phyloP scores from a whole-genome alignment of 2,888 invertebrate species.

The Amiota communis region DNA sequence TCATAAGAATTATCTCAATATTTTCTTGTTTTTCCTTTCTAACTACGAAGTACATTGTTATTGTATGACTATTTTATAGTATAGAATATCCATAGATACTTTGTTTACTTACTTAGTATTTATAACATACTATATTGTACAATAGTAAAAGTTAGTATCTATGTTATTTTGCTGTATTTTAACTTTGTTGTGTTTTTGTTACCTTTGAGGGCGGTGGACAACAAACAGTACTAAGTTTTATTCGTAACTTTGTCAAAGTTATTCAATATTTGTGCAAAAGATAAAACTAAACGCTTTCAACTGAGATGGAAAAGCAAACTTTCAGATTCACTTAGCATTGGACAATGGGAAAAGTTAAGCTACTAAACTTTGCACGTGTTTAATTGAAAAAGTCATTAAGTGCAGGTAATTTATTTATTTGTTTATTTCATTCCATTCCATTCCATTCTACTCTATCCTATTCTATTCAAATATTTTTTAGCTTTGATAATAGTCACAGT shows the following conservation, averaged over 20 bases:
- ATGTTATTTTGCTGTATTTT: not conserved
- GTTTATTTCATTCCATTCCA: too few species aligned
- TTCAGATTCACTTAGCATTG: slow-evolving; percentile 5
- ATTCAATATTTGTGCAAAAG: slow-evolving; percentile 24
- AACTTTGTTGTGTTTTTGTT: not conserved
- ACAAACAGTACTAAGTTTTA: not conserved
- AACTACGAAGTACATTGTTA: too few species aligned
- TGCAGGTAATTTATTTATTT: slow-evolving; percentile 7
- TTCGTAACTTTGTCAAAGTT: slow-evolving; percentile 16
- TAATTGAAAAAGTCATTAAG: slow-evolving; percentile 22
- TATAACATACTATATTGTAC: too few species aligned
- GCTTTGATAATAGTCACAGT: too few species aligned
- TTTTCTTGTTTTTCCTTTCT: too few species aligned
- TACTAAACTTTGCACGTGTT: not conserved
- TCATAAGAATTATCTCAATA: too few species aligned
- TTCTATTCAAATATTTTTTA: too few species aligned
- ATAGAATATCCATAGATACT: too few species aligned
- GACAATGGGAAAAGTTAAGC: slow-evolving; percentile 1
- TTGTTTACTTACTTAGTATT: too few species aligned
- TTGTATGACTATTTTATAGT: too few species aligned
- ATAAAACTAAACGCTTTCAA: slow-evolving; percentile 17
- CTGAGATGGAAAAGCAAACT: slow-evolving; percentile 13
- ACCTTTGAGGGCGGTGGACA: not conserved
- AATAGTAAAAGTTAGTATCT: too few species aligned
- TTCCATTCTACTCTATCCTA: too few species aligned